phyloP scores from a whole-genome alignment of 2,113 vertebrate species.

The Psilopogon haemacephalus region DNA sequence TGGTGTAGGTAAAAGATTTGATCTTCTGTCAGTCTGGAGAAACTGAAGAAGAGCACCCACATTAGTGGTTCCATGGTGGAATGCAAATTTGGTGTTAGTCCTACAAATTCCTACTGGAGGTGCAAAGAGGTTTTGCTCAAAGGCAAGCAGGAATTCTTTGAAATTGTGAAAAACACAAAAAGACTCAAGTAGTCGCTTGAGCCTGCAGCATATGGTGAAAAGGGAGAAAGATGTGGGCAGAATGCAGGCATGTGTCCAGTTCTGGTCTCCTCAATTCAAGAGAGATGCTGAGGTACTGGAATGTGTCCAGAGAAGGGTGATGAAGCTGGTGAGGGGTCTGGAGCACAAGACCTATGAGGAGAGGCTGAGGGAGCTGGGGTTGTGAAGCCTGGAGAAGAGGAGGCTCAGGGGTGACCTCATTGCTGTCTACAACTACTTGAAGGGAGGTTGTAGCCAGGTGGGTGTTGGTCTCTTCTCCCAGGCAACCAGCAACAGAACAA shows the following conservation, averaged over 20 bases:
- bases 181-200: background rate
- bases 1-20: background rate
- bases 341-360: too few relatives aligned
- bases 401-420: too few relatives aligned
- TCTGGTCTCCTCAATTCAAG: too few relatives aligned
- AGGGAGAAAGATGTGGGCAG: slow-evolving; percentile 16
- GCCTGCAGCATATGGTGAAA: background rate
- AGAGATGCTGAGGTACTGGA: too few relatives aligned
- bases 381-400: too few relatives aligned
- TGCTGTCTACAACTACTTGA: too few relatives aligned
- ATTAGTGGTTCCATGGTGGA: background rate
- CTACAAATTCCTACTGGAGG: background rate
- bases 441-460: too few relatives aligned
- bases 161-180: background rate
- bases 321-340: too few relatives aligned
- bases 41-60: background rate
- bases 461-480: too few relatives aligned
- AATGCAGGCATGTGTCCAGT: background rate
- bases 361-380: too few relatives aligned
- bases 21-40: background rate
- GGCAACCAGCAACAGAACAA: too few relatives aligned
- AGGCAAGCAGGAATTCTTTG: background rate
- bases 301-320: too few relatives aligned
- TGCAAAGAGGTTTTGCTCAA: background rate
- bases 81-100: background rate